A percentile compares a stretch with the other conserved stretches of the same genome.
phyloP scores from a whole-genome alignment of 2,113 vertebrate genomes.

The Gymnocephalus cernua region DNA sequence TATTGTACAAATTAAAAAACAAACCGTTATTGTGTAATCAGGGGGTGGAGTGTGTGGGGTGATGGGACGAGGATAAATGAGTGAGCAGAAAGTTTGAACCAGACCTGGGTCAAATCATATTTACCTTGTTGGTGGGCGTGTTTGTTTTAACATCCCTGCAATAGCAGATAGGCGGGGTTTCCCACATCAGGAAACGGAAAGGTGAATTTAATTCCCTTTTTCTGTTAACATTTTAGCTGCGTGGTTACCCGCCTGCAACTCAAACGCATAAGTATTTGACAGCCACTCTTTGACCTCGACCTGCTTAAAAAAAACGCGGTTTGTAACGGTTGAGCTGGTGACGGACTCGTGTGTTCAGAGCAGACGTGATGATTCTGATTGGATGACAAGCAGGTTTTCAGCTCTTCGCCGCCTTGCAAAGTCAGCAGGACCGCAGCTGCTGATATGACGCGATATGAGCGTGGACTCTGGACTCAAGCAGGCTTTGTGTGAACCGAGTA shows the following conservation, averaged over 20 bases:
- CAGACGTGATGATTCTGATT: constrained; percentile 24
- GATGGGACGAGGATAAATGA: background rate
- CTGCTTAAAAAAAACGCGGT: background rate
- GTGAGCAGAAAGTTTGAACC: constrained; percentile 3
- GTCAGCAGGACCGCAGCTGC: background rate
- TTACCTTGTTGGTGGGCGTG: constrained; percentile 4
- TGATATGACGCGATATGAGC: constrained; percentile 5
- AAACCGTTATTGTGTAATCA: constrained; percentile 46
- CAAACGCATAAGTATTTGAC: background rate
- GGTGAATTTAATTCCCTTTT: background rate
- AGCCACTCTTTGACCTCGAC: constrained; percentile 4
- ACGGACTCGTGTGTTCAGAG: background rate
- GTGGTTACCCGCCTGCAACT: background rate
- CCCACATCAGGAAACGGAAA: background rate
- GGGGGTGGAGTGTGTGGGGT: constrained; percentile 26
- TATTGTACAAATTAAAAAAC: constrained; percentile 25
- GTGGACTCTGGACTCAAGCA: constrained; percentile 25
- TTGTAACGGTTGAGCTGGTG: background rate
- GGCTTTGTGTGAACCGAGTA: constrained; percentile 8
- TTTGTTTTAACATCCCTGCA: constrained; percentile 31
- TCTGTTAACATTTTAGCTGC: too few species aligned
- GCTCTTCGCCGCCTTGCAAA: background rate
- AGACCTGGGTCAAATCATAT: background rate
- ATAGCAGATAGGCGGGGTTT: background rate
- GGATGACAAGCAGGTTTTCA: constrained; percentile 12